Base-by-base conservation (phyloP, 2,797 vertebrate genomes). In the Bovichtus diacanthus region DNA sequence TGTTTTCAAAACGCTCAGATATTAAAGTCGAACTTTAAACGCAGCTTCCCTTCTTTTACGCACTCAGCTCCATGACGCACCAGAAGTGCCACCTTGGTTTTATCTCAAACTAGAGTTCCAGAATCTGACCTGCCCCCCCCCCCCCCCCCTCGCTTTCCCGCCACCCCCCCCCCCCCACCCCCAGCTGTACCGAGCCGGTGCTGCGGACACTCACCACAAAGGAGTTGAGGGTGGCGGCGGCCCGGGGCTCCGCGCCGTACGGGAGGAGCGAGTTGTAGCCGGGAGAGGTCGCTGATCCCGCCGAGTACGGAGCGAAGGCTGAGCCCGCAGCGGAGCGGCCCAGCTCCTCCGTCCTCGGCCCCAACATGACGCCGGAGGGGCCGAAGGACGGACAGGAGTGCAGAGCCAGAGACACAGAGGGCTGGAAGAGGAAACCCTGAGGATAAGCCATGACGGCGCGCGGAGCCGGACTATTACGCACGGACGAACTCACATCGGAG, bases 351-450 rank as follows among this genome's bases (percentile, higher is more conserved):
- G 96, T 96, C 89, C 97, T 89, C 80, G 96, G 95, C 84, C 96
- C 96, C 60, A 96, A 91, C 74, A 97, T 90, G 83, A 97, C 95
- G 89, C 96, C 94, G 89, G 97, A 95, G n/a, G n/a, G n/a, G 88
- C 96, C 90, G 95, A 97, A 97, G 55, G 94, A 76, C 70, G 96
- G 96, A 78, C 96, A 97, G 31, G 97, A 95, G 88, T 96, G 96
- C 88, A 98, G 96, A 81, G 97, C 95, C 93, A 98, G 93, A 58
- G 97, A 96, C 84, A 95, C 96, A 83, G 97, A 95, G 73, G 97
- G 96, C 94, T 96, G 97, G 92, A 98, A 97, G 91, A 98, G 95
- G 94, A 98, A 97, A 82, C 97, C 96, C 95, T 95, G 97, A 93
- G 97, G 97, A 93, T 97, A 98, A 90, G 97, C 95, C 97, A 98